Base-by-base conservation (phyloP, 2,113 vertebrate species). In the Antennarius striatus region DNA sequence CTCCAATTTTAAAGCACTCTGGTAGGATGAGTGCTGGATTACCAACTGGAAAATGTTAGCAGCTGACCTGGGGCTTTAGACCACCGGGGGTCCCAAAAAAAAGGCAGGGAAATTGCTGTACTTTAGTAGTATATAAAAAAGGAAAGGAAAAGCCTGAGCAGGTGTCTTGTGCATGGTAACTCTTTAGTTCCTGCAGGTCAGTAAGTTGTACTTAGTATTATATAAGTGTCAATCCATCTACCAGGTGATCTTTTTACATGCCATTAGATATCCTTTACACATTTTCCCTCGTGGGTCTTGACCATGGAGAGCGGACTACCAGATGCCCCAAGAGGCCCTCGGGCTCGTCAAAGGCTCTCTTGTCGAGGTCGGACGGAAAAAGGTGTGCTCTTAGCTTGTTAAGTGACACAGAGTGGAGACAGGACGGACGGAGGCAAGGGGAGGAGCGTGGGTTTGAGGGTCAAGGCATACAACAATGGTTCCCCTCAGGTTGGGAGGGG, bases 261-360 rank as follows among this genome's bases (percentile, higher is more conserved):
- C 74, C 76, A 77, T 75, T 67, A 57, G 72, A 73, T 86, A 86
- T 88, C 86, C 72, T 83, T 86, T 88, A 82, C 84, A 79, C 74
- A 77, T 73, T 67, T 75, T 79, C 74, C 77, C 71, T 64, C 75
- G 73, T 73, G 79, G 82, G 79, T 77, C 75, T 77, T 78, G 67
- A 76, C 67, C 65, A 68, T 48, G 54, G 75, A 86, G 79, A 84
- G 77, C 56, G 75, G 66, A 36, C 76, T 65, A 68, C 82, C 71
- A 81, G 79, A 87, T 69, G 60, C 75, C 75, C 71, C 52, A 50
- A 69, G 81, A 79, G 79, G 77, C 73, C 73, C 72, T 22, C 10
- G 3, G 58, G 56, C 66, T 85, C 49, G 83, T 90, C 85, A 86
- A 88, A 80, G 79, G 71, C 65, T 58, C 15, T 62, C 65, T 85